phyloP scores from a whole-genome alignment of 2,888 invertebrate genomes.

The Diplazon laetatorius region DNA sequence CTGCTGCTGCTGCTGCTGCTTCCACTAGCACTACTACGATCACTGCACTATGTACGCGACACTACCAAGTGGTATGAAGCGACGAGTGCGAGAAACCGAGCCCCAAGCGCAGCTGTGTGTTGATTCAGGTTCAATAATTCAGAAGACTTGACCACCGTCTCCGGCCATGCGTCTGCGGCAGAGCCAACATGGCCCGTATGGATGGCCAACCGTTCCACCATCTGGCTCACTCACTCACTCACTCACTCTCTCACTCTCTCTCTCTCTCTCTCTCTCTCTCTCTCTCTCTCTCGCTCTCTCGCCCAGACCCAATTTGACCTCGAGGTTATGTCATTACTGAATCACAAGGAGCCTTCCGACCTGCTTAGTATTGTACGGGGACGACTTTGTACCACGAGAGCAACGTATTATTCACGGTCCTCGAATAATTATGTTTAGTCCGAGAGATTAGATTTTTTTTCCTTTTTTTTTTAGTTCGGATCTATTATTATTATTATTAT shows the following conservation, averaged over 20 bases:
- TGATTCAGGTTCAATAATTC: conserved; percentile 69
- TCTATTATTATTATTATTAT: too few relatives aligned
- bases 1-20: too few relatives aligned
- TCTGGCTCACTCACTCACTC: too few relatives aligned
- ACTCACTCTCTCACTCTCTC: too few relatives aligned
- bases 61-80: conserved; percentile 10
- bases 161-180: conserved; percentile 64
- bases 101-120: conserved; percentile 62
- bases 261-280: too few relatives aligned
- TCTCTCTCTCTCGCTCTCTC: too few relatives aligned
- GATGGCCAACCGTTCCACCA: conserved; percentile 20
- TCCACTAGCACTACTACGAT: background rate
- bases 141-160: conserved; percentile 65
- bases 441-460: background rate
- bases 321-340: conserved; percentile 2
- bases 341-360: background rate
- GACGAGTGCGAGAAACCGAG: conserved; percentile 39
- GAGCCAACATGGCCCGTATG: conserved; percentile 12
- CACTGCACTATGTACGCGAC: background rate
- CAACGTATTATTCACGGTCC: too few relatives aligned
- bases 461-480: too few relatives aligned
- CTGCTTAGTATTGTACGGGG: background rate
- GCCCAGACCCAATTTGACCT: conserved; percentile 5
- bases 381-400: background rate
- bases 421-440: background rate